phyloP scores from a whole-genome alignment of 2,113 vertebrate species.

The Trachemys scripta region DNA sequence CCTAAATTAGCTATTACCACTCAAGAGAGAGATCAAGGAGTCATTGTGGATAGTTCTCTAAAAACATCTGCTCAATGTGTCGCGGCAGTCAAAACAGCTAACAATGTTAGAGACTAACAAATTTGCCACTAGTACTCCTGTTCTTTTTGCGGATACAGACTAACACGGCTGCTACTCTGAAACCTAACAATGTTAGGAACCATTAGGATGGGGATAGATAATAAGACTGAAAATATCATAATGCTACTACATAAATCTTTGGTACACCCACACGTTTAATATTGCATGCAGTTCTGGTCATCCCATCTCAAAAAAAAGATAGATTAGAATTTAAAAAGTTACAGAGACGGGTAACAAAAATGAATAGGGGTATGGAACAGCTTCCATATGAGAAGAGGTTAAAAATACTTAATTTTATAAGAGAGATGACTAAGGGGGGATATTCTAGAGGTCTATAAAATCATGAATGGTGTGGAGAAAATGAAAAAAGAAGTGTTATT shows the following conservation, averaged over 20 bases:
- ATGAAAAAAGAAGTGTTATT: not conserved
- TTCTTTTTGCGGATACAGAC: too few relatives aligned
- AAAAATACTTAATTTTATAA: not conserved
- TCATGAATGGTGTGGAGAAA: not conserved
- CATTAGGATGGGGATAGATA: not conserved
- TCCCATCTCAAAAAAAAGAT: not conserved
- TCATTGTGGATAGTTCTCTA: not conserved
- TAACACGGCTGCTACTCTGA: too few relatives aligned
- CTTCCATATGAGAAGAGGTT: not conserved
- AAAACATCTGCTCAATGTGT: not conserved
- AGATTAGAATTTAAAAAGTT: not conserved
- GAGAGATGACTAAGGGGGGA: not conserved
- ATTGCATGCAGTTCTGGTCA: not conserved
- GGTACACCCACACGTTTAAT: not conserved
- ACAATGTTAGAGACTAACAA: not conserved
- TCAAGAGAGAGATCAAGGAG: not conserved
- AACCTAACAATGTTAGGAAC: not conserved
- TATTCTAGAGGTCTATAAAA: not conserved
- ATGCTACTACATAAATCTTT: not conserved
- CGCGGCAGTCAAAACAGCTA: not conserved
- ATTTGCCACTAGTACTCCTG: too few relatives aligned
- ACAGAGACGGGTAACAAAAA: not conserved
- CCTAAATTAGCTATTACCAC: not conserved
- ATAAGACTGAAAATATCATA: not conserved
- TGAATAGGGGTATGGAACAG: not conserved